Evolutionary conservation across 2,797 vertebrate species (phyloP), one percentile per base, ranked within the genome.

Genomic region (Staurois parvus): DNA sequence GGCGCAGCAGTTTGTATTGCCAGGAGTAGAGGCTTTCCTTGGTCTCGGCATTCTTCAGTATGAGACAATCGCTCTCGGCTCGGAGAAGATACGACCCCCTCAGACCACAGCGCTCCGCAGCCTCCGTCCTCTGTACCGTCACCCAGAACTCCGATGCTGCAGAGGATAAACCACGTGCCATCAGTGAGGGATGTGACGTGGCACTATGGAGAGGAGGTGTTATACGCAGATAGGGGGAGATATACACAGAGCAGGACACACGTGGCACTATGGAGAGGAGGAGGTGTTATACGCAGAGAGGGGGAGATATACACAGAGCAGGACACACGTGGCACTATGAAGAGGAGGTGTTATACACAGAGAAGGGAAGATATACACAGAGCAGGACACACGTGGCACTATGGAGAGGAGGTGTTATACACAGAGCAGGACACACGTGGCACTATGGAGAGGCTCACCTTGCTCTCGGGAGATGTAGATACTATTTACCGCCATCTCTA

Each of bases 401-500:
- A 45, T 45, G 13, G 42, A 15, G 42, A 45, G 13, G 42, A 45
- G 42, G 2, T 8, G 10, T 40, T 34, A 6, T 34, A 34, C 32
- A 37, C 34, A 37, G 34, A 37, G 34, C 34, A 37, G 34, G 8
- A n/a, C n/a, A n/a, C n/a, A n/a, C n/a, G n/a, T 37, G 34, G 3
- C 34, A 37, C 34, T 8, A 37, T 7, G 37, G 6, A 10, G 37
- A 10, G 37, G 37, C 91, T 90, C 92, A 99, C 98, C 98, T 93
- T 98, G 96, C 0, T 97, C 96, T 91, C 96, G 94, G 3, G 97
- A 96, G 91, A 93, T 97, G 91, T 99, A 99, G 91, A 99, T 96
- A 73, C 96, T 95, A 90, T 99, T 99, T 89, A 97, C 96, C 0
- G 98, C 95, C 98, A 99, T 99, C 92, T 98, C 94, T 91, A 98